These are phyloP conservation scores for Gastrophryne carolinensis DNA, from an alignment of 2,797 vertebrate genomes.

Conservation along the genomic window DNA sequence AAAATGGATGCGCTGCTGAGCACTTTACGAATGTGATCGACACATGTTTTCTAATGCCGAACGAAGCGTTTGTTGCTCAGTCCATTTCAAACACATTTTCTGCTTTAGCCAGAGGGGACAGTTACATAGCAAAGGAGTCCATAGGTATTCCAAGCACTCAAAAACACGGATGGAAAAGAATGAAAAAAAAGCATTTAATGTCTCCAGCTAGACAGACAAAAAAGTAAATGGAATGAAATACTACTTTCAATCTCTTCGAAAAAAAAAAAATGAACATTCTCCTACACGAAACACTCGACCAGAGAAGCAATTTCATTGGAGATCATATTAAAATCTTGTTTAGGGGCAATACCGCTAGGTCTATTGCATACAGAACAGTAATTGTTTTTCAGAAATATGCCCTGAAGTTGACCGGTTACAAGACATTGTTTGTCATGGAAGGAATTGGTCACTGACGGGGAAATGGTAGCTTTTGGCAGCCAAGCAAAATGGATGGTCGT, in stretches of 20 bases:
- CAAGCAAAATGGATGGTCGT: not conserved
- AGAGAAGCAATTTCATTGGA: not conserved
- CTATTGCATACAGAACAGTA: not conserved
- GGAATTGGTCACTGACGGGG: not conserved
- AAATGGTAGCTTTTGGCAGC: not conserved
- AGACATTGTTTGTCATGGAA: not conserved
- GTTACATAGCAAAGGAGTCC: slow-evolving; percentile 38
- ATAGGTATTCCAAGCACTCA: not conserved
- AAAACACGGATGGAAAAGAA: not conserved
- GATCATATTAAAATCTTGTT: not conserved
- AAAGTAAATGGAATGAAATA: not conserved
- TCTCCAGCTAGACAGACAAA: not conserved
- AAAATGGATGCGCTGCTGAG: not conserved
- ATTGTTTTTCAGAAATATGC: not conserved
- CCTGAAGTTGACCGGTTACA: not conserved
- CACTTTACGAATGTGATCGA: slow-evolving; percentile 24
- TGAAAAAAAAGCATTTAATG: slow-evolving; percentile 34
- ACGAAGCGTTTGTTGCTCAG: slow-evolving; percentile 33
- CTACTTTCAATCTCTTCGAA: not conserved
- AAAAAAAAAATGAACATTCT: not conserved
- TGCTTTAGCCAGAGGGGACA: slow-evolving; percentile 38
- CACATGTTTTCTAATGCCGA: slow-evolving; percentile 9
- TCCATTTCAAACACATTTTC: too few relatives aligned
- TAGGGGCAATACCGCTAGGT: not conserved
- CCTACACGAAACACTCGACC: too few relatives aligned